Base-by-base conservation (phyloP, 2,888 invertebrate genomes). In the Melieria picta region DNA sequence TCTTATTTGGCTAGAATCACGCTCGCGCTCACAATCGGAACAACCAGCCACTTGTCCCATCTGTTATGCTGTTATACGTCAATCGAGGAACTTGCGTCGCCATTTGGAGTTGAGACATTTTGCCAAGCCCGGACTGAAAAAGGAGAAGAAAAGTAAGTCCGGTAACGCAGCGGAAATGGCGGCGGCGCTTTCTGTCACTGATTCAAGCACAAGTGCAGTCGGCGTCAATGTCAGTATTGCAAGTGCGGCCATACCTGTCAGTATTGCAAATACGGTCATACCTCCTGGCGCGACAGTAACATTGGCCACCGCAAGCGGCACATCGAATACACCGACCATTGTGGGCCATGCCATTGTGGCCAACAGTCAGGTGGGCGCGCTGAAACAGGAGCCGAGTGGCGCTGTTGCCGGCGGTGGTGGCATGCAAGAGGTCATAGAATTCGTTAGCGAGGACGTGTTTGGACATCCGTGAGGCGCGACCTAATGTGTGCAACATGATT, bases 41-140 rank as follows among this genome's bases (percentile, higher is more conserved):
- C 90, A 90, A 83, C 90, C 90, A 50, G 90, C 90, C 42, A 88
- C 89, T 62, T 90, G 90, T 84, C 90, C 90, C 45, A 86, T 90
- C 47, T 90, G 90, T 77, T 89, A 90, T 75, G 89, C 90, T 65
- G 89, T 90, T 64, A 87, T 90, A 50, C 87, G 90, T 73, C 90
- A 90, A 81, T 90, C 90, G 5, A 86, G 90, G 71, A 90, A 90
- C 80, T 82, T 90, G 71, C 86, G 90, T 46, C 88, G 90, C 76
- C 90, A 90, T 80, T 84, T 90, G 70, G 89, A 87, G 79, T 79
- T 87, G 67, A 80, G 87, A 77, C 87, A 87, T 81, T 87, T 87
- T 73, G 87, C 87, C 71, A 87, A 87, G 77, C 87, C 86, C 11
- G 86, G 86, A 70, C 82, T 85, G 43, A 87, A 87, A 77, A 87